A percentile compares a stretch with the other conserved stretches of the same genome.
Conservation (phyloP, 2,888 invertebrate genomes). For the Melieria picta region DNA sequence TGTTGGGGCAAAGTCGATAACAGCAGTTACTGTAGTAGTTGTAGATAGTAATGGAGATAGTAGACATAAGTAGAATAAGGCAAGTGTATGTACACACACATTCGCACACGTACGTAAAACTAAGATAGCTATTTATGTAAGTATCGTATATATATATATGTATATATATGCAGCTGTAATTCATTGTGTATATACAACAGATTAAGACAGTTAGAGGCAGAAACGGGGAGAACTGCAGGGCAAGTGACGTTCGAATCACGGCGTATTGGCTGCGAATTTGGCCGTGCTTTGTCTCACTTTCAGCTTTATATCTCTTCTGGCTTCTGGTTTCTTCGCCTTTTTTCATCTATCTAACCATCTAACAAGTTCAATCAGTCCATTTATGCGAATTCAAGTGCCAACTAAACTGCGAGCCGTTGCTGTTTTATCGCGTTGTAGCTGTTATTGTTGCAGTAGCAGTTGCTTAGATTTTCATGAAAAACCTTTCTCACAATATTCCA, state of each 20-base stretch:
- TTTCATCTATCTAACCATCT: background rate
- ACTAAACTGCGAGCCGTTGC: constrained; percentile 6
- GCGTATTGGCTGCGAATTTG: background rate
- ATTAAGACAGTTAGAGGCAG: background rate
- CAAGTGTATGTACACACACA: constrained; percentile 6
- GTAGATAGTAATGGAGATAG: no score
- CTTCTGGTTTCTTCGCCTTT: background rate
- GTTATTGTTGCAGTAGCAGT: background rate
- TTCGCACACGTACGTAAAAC: background rate
- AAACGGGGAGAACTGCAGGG: no score
- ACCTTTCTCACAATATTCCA: constrained; percentile 77
- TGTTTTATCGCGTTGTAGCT: background rate
- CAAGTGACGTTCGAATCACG: background rate
- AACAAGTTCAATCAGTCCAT: background rate
- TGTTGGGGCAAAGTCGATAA: no score
- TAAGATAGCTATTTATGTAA: background rate
- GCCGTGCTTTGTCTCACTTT: background rate
- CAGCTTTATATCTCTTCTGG: background rate
- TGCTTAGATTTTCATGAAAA: constrained; percentile 66
- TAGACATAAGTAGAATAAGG: background rate
- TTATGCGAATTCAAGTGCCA: background rate
- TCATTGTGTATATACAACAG: no score
- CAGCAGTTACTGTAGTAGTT: no score
- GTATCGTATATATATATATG: background rate
- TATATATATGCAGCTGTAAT: background rate